Conservation (phyloP, 92 coral and sea anemone genomes). For the Epizoanthus scotinus region DNA sequence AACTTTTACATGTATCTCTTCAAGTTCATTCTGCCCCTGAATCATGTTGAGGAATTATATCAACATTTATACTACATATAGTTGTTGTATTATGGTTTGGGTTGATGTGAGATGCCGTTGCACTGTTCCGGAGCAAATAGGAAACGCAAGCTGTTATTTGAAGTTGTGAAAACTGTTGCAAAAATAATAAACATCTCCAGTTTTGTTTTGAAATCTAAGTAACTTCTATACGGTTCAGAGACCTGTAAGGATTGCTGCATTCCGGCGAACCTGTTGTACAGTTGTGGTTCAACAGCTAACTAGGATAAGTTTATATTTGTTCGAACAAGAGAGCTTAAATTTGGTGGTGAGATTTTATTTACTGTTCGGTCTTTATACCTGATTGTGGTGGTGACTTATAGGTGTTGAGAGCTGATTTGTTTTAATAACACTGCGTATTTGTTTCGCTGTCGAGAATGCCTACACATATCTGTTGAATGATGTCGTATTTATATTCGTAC, state of each 20-base stretch:
- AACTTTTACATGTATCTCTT: neutral
- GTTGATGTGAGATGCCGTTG: neutral
- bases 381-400: constrained; percentile 24
- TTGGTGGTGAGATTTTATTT: constrained; percentile 15
- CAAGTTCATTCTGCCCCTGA: neutral
- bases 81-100: neutral
- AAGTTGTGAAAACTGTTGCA: neutral
- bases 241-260: neutral
- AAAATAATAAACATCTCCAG: neutral
- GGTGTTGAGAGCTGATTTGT: constrained; percentile 13
- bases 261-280: constrained; percentile 3
- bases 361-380: neutral
- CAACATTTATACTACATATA: neutral
- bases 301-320: no score
- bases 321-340: neutral
- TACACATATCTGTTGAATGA: neutral
- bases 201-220: neutral
- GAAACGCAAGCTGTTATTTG: constrained; percentile 8
- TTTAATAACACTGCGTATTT: constrained; percentile 19
- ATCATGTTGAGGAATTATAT: neutral
- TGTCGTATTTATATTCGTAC: neutral
- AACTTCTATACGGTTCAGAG: neutral
- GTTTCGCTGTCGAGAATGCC: neutral
- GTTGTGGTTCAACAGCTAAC: no score
- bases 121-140: neutral